Evolutionary conservation across 2,113 vertebrate species (phyloP).

Genomic region (Podarcis raffonei): DNA sequence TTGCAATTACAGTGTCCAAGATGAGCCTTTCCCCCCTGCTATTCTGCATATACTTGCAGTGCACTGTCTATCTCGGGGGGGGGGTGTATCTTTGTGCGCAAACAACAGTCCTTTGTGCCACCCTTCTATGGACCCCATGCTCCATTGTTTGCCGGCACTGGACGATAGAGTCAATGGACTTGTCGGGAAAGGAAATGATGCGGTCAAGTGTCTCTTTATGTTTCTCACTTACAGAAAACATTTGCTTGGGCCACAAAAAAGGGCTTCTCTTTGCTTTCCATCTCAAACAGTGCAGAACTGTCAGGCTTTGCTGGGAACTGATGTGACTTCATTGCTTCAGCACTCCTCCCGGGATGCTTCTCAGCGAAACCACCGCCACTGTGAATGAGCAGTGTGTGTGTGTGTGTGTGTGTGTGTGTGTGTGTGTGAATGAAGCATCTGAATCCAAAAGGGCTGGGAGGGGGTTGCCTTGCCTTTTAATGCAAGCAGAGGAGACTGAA

Average conservation of each 20-base stretch:
- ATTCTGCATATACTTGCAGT: background rate
- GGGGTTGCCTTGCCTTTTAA: background rate
- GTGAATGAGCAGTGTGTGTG: background rate
- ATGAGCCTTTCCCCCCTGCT: background rate
- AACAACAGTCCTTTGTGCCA: background rate
- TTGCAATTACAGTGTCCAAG: background rate
- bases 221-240: constrained; percentile 16
- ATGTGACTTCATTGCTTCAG: constrained; percentile 33
- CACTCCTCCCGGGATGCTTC: background rate
- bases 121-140: constrained; percentile 24
- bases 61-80: too few relatives aligned
- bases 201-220: constrained; percentile 34
- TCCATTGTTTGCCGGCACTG: constrained; percentile 26
- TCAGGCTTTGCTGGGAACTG: constrained; percentile 14
- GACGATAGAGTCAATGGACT: constrained; percentile 60
- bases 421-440: background rate
- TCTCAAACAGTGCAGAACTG: constrained; percentile 38
- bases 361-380: background rate
- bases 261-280: background rate
- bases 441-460: background rate
- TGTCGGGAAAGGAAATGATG: constrained; percentile 29
- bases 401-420: too few relatives aligned
- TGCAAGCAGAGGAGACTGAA: background rate
- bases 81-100: too few relatives aligned
- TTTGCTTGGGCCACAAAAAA: constrained; percentile 14